These are phyloP conservation scores for Camarhynchus parvulus DNA, from an alignment of 2,113 vertebrate species.

Conservation along the genomic window DNA sequence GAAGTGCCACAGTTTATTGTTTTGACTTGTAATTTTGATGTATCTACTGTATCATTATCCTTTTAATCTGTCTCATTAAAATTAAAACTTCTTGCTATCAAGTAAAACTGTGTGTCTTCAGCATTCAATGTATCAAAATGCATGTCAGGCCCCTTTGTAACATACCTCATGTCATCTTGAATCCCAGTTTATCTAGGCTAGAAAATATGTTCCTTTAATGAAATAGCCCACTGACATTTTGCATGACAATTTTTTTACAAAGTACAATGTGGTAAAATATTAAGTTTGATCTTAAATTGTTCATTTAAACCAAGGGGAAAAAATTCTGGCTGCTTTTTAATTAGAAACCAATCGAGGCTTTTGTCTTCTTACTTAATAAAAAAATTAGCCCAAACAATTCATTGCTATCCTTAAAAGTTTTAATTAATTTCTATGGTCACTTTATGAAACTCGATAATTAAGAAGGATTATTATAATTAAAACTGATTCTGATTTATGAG, in stretches of 20 bases:
- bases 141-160: not conserved
- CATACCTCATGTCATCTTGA: not conserved
- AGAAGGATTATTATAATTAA: not conserved
- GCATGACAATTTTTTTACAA: not conserved
- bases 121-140: not conserved
- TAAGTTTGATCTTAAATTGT: not conserved
- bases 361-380: not conserved
- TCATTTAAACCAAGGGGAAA: not conserved
- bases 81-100: not conserved
- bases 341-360: fast-evolving
- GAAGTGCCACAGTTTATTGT: not conserved
- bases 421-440: not conserved
- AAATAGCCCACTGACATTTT: not conserved
- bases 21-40: not conserved
- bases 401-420: not conserved
- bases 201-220: not conserved
- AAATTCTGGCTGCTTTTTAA: not conserved
- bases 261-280: not conserved
- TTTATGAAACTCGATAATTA: not conserved
- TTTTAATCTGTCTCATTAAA: not conserved
- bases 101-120: not conserved
- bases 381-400: not conserved
- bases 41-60: not conserved
- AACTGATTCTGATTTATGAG: not conserved
- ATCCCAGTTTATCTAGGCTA: not conserved